Base-by-base conservation (phyloP, 2,797 vertebrate genomes). In the Vireo griseus region DNA sequence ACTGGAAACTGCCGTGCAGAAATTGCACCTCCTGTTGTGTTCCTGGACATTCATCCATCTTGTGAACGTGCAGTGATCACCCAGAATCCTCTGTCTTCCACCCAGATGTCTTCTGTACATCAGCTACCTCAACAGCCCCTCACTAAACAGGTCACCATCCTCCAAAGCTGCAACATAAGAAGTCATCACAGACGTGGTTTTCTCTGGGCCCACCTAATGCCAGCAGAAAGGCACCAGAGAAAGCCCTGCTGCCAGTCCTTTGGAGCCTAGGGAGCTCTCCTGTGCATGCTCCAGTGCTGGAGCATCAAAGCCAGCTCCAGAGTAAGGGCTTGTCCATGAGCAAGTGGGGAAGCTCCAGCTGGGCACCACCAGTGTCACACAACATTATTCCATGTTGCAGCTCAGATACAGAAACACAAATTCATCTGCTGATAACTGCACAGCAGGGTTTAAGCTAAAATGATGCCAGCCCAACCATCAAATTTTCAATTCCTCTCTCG, bases 31-130 rank as follows among this genome's bases (percentile, higher is more conserved):
- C 55, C 47, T 22, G 40, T 26, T 26, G 26, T 1, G 65, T 4
- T 63, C 39, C 22, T 25, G 47, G 28, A 35, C 0, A 0, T 21
- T 44, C 47, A 26, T 65, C 44, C 33, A 69, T 26, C 26, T 42
- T 2, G 0, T 5, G 20, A 82, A n/a, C 4, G 6, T 0, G 5
- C 18, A 81, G 17, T 0, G 0, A 55, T 5, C 40, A 55, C 37
- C 14, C 37, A 73, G 22, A 61, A 51, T 13, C 33, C 39, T 17
- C 9, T 4, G 3, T 19, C 50, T 71, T 74, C 52, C 44, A 69
- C 21, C 3, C 61, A 29, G 10, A 17, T 12, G 12, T 31, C 51
- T n/a, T 7, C 51, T 21, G 66, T 2, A 9, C 1, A 0, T 10
- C 66, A 57, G n/a, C 42, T 13, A 17, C 29, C 58, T 58, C 0